Base-by-base conservation (phyloP, 2,113 vertebrate genomes). In the Dascyllus trimaculatus region DNA sequence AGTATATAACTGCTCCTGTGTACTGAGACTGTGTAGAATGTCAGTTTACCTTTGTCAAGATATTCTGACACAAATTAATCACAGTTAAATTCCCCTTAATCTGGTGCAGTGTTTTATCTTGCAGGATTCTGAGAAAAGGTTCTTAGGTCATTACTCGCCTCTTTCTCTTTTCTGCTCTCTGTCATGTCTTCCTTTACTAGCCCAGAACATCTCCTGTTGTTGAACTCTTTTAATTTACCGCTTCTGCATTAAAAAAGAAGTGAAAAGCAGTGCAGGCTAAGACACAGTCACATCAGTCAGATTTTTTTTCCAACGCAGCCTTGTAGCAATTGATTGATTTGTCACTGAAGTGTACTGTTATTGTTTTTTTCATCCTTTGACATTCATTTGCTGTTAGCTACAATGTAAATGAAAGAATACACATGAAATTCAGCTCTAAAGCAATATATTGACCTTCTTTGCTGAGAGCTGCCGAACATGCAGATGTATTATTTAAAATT, bases 51-150 rank as follows among this genome's bases (percentile, higher is more conserved):
- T n/a, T n/a, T n/a, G n/a, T n/a, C n/a, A n/a, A n/a, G n/a, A n/a
- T n/a, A n/a, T n/a, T n/a, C n/a, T n/a, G n/a, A n/a, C n/a, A n/a
- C n/a, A n/a, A n/a, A n/a, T n/a, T n/a, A n/a, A n/a, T n/a, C n/a
- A n/a, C n/a, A n/a, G n/a, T n/a, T n/a, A n/a, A n/a, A n/a, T n/a
- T n/a, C n/a, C n/a, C n/a, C n/a, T 78, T 78, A 63, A 81, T 78
- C 38, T 74, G 26, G 7, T 21, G 51, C 13, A 66, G 45, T 40
- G 66, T n/a, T 74, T 69, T 79, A 63, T 71, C 56, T 66, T 24
- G n/a, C n/a, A 54, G 40, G 13, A 24, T 45, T 72, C 21, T 29
- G 29, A 77, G 38, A 49, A 32, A 43, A 49, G 22, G 54, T 60
- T 43, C 24, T 43, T 26, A 11, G 40, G 17, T 61, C 69, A 35